Conservation (phyloP, 2,113 vertebrate species). For the Leptobrachium ailaonicum region DNA sequence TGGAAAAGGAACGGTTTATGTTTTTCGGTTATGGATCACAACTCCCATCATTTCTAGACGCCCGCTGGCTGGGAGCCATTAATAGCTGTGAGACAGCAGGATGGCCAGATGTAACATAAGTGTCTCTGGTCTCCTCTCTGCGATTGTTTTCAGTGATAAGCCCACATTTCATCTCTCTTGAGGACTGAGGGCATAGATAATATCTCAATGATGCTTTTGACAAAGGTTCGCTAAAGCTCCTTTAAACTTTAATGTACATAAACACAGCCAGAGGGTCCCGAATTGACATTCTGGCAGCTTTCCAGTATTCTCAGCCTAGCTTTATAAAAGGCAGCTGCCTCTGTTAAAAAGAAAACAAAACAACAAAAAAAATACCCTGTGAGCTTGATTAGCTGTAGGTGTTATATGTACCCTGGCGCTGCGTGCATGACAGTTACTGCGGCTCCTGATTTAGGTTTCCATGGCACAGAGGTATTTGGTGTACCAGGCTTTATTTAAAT, state of each 20-base stretch:
- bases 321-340: conserved; percentile 60
- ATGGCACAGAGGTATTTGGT: conserved; percentile 40
- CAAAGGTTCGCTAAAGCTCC: conserved; percentile 43
- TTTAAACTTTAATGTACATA: conserved; percentile 30
- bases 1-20: too few species aligned
- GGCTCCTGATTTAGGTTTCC: conserved; percentile 35
- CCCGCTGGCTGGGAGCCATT: too few species aligned
- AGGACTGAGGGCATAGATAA: conserved; percentile 39
- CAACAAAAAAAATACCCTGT: not conserved
- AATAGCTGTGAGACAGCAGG: not conserved
- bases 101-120: not conserved
- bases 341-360: conserved; percentile 15
- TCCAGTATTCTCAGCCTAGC: conserved; percentile 53
- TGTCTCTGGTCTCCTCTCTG: conserved; percentile 4
- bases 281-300: conserved; percentile 58
- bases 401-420: conserved; percentile 26
- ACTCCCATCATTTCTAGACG: too few species aligned
- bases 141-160: conserved; percentile 38
- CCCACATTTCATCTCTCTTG: conserved; percentile 41
- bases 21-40: too few species aligned
- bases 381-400: conserved; percentile 37
- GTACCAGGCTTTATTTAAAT: conserved; percentile 38
- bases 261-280: conserved; percentile 46
- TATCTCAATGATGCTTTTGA: conserved; percentile 47
- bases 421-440: conserved; percentile 35